A percentile compares a stretch with the other conserved stretches of the same genome.
Conservation (phyloP, 2,888 invertebrate genomes). For the Noctua comes region DNA sequence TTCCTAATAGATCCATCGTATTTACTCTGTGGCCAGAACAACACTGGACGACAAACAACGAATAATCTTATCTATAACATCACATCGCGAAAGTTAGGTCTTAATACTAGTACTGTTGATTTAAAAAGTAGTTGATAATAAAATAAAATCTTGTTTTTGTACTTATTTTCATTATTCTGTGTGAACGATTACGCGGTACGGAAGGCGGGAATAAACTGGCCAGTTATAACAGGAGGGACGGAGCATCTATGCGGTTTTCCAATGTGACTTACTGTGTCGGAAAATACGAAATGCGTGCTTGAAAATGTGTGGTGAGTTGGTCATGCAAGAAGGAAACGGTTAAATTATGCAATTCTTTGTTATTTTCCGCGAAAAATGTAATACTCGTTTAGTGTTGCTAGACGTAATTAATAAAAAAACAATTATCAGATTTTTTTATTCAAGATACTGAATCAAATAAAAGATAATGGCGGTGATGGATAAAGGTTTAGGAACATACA, state of each 20-base stretch:
- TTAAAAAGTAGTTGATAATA: constrained; percentile 20
- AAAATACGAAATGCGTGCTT: constrained; percentile 10
- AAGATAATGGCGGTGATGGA: neutral
- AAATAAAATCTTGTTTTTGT: neutral
- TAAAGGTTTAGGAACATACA: neutral
- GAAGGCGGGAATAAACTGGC: constrained; percentile 43
- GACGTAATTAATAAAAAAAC: neutral
- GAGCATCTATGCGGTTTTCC: constrained; percentile 53
- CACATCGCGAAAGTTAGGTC: constrained; percentile 37
- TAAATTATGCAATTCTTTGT: neutral
- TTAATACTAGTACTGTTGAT: constrained; percentile 23
- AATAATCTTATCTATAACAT: constrained; percentile 55
- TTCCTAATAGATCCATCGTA: constrained; percentile 77
- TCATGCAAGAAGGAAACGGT: neutral
- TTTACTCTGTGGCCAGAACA: constrained; percentile 45
- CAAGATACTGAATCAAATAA: neutral
- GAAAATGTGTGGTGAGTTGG: neutral
- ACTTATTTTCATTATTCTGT: constrained; percentile 4
- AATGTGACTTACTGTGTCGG: constrained; percentile 54
- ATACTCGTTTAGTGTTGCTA: neutral
- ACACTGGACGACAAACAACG: constrained; percentile 45
- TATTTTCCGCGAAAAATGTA: neutral
- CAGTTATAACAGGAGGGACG: neutral
- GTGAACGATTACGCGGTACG: constrained; percentile 16
- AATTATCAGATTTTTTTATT: neutral